Base-by-base conservation (phyloP, 2,797 vertebrate genomes). In the Acrocephalus scirpaceus region DNA sequence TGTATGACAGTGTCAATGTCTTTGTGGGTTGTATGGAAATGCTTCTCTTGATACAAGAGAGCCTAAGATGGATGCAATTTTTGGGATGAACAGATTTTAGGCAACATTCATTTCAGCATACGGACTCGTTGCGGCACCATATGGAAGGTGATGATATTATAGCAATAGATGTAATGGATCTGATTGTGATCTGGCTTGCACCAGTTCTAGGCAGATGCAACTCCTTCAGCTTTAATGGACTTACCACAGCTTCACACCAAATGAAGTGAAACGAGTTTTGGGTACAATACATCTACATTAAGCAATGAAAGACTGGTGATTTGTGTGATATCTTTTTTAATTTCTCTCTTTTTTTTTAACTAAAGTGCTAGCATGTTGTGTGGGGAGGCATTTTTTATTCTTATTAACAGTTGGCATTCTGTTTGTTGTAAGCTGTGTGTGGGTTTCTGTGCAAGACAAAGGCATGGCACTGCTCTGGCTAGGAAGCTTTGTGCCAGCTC, bases 361-460 rank as follows among this genome's bases (percentile, higher is more conserved):
- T 56, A 1, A 87, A 94, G 26, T 84, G 51, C 70, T 66, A 73
- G 64, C 66, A 15, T 50, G 45, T 90, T 93, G 64, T 92, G 76
- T 83, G 60, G 34, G 38, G 79, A 82, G 48, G 73, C 34, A 23
- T 67, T 80, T 95, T 91, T 96, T 71, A 85, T 67, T 80, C 86
- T 79, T 81, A 66, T 73, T 95, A 92, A 70, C 86, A 79, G 74
- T 87, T 92, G 83, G 74, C 69, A 64, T 82, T 93, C 92, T 87
- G 54, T 89, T 93, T 95, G 80, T 86, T 88, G 74, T 92, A 71
- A 95, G 53, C 77, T 91, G 83, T n/a, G 83, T 92, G 93, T 74
- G 86, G 88, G 92, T 94, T 95, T 91, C 92, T 89, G 61, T 71
- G 81, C 86, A 94, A 95, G 88, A 95, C 90, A 96, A 95, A 96